Evolutionary conservation across 2,113 vertebrate genomes (phyloP), one percentile per base, ranked within the genome.

Genomic region (Sorex fumeus): DNA sequence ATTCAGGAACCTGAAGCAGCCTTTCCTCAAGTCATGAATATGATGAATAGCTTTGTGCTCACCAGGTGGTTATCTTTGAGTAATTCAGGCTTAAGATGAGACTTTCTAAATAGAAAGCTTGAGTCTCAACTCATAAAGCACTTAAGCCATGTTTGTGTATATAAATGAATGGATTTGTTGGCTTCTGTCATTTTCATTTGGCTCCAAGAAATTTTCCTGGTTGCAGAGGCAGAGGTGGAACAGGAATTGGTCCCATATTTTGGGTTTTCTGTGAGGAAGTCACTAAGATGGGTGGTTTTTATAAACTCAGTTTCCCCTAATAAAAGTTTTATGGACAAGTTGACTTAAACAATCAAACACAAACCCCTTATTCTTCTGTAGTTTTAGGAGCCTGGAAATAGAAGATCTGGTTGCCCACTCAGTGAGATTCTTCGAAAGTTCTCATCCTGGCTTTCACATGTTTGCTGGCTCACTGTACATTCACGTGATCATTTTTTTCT

Each of bases 11-110:
- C 53, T 83, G 75, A 9, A 47, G 75, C 36, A 90, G 11, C 53
- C 36, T 95, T 67, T 94, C 34, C 30, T 25, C 75, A 91, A 77
- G 50, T 95, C 88, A 86, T 74, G 25, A 91, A 95, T 93, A 53
- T 95, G 79, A 95, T 94, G 60, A 91, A 88, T 91, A 95, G 34
- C 40, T 67, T 62, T 88, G 36, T 57, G 32, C 57, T 86, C 18
- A 66, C 50, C 50, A 87, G 45, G 66, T 23, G 6, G 83, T 93
- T 91, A 69, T 83, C 85, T 47, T 79, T 25, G 62, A 86, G 9
- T 85, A 93, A 95, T 88, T 94, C 23, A 23, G 34, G 36, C 76
- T 94, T 53, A 71, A 60, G 70, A 72, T 72, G 79, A 80, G 69
- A 28, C 10, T 86, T 90, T 79, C 53, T 90, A 90, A 94, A 90